Evolutionary conservation across 2,888 invertebrate genomes (phyloP).

Genomic region (Drosophila kuntzei): DNA sequence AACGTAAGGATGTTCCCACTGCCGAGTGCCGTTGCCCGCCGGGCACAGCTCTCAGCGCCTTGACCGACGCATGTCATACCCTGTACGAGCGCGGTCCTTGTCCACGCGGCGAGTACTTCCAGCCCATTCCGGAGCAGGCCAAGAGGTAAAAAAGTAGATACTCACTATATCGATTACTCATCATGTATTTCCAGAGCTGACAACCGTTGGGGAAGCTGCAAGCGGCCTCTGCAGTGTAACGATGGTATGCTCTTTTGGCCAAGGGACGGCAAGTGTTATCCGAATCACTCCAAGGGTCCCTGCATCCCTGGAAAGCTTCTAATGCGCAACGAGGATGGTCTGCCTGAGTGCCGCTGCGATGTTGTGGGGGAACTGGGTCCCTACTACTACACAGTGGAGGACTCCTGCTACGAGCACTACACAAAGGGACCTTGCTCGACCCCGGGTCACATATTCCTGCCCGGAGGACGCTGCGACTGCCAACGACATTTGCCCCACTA

Average conservation of each 20-base stretch:
- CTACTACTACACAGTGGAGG: conserved; percentile 88
- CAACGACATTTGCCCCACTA: conserved; percentile 90
- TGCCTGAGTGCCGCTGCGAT: conserved; percentile 90
- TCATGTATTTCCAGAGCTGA: conserved; percentile 45
- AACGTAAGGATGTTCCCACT: conserved; percentile 86
- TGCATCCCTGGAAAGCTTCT: conserved; percentile 91
- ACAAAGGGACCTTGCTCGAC: conserved; percentile 92
- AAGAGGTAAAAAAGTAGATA: conserved; percentile 60
- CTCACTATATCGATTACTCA: not conserved
- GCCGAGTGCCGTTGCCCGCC: conserved; percentile 95
- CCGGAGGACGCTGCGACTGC: conserved; percentile 91
- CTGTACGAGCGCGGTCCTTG: conserved; percentile 92
- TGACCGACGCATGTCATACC: conserved; percentile 90
- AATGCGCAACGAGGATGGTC: conserved; percentile 87
- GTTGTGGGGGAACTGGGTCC: conserved; percentile 86
- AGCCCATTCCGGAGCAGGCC: conserved; percentile 87
- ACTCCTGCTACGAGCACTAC: conserved; percentile 93
- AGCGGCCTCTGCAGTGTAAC: conserved; percentile 88
- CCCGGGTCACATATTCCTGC: conserved; percentile 91
- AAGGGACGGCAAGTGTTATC: conserved; percentile 91
- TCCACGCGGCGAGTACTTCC: conserved; percentile 90
- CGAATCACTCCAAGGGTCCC: conserved; percentile 90
- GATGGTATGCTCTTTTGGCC: conserved; percentile 91
- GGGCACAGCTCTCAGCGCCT: conserved; percentile 90
- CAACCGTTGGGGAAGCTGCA: conserved; percentile 90